Evolutionary conservation across 2,888 invertebrate species (phyloP).

Genomic region (Lasioglossum vierecki): DNA sequence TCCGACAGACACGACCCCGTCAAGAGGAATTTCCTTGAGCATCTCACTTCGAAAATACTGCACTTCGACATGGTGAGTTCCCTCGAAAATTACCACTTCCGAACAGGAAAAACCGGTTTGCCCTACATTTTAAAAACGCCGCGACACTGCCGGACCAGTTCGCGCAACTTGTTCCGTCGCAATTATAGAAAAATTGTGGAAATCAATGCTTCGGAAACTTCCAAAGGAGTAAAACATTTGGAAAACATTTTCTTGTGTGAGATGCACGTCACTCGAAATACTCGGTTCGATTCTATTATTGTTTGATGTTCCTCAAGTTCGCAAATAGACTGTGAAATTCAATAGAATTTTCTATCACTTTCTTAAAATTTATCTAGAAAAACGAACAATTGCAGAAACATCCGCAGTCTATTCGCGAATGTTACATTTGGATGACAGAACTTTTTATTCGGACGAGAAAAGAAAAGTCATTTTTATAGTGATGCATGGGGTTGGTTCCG

Average conservation of each 20-base stretch:
- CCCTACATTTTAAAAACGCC: background rate
- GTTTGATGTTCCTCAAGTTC: background rate
- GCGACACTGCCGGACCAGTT: background rate
- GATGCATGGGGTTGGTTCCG: background rate
- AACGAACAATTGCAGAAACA: too few relatives aligned
- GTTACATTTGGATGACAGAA: background rate
- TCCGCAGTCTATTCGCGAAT: background rate
- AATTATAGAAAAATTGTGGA: background rate
- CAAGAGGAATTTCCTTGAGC: constrained; percentile 92
- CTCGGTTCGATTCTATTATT: background rate
- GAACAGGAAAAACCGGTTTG: constrained; percentile 7
- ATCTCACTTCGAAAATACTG: constrained; percentile 92
- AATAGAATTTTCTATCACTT: too few relatives aligned
- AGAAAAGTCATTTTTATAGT: background rate
- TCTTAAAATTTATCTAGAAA: too few relatives aligned
- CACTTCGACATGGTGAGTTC: constrained; percentile 90
- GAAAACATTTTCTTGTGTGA: background rate
- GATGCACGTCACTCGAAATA: background rate
- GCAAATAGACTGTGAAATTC: too few relatives aligned
- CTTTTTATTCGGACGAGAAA: background rate
- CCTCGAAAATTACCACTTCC: background rate
- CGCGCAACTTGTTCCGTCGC: background rate
- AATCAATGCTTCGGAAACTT: too few relatives aligned
- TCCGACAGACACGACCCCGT: constrained; percentile 93
- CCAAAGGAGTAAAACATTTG: background rate